Percentiles rank a stretch among this genome's conserved stretches.
Evolutionary conservation across 2,888 invertebrate genomes (phyloP).

Genomic region (Polydrusus cervinus): DNA sequence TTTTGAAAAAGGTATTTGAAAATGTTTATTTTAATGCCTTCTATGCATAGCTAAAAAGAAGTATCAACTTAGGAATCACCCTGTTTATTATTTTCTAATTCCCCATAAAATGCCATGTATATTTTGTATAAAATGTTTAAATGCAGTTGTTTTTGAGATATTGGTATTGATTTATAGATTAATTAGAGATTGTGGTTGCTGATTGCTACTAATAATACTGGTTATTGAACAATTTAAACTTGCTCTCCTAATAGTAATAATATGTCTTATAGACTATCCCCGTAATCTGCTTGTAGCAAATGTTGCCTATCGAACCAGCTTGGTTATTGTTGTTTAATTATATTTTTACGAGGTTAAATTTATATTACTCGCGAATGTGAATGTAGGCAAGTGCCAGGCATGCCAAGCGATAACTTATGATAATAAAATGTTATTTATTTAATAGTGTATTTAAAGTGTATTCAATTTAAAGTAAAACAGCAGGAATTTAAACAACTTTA

Average conservation of each 20-base stretch:
- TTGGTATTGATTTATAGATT: too few relatives aligned
- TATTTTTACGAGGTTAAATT: slow-evolving; percentile 2
- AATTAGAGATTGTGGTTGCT: slow-evolving; percentile 4
- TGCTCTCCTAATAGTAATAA: background rate
- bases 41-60: too few relatives aligned
- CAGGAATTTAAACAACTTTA: too few relatives aligned
- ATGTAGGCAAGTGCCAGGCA: slow-evolving; percentile 8
- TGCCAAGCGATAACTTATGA: background rate
- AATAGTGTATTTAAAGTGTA: too few relatives aligned
- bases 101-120: too few relatives aligned
- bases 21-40: too few relatives aligned
- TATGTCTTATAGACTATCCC: slow-evolving; percentile 15
- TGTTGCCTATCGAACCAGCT: slow-evolving; percentile 26
- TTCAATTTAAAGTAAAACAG: too few relatives aligned
- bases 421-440: background rate
- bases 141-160: too few relatives aligned
- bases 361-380: background rate
- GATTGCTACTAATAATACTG: slow-evolving; percentile 5
- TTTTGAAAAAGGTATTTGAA: too few relatives aligned
- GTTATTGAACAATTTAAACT: slow-evolving; percentile 16
- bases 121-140: too few relatives aligned
- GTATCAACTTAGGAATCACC: too few relatives aligned
- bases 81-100: too few relatives aligned
- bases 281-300: slow-evolving; percentile 10
- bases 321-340: background rate